A percentile compares a stretch with the other conserved stretches of the same genome.
These are phyloP conservation scores for Congeria kusceri DNA, from an alignment of 2,888 invertebrate species.

Conservation along the genomic window DNA sequence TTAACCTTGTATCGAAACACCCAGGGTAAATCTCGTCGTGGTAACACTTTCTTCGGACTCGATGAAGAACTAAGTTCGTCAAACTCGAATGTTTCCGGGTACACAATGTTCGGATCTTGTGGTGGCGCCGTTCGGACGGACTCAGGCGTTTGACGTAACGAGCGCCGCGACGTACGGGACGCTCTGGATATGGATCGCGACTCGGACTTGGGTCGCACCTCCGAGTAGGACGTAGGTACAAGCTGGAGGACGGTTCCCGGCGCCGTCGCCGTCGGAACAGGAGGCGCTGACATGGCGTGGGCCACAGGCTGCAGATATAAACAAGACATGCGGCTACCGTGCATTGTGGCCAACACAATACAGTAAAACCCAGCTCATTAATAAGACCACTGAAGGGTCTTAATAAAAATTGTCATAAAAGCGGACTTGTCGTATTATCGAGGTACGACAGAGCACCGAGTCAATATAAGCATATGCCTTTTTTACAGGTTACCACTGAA, in stretches of 20 bases:
- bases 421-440: too few relatives aligned
- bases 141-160: slow-evolving; percentile 68
- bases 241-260: slow-evolving; percentile 56
- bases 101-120: slow-evolving; percentile 57
- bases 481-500: too few relatives aligned
- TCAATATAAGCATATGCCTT: too few relatives aligned
- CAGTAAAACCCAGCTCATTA: too few relatives aligned
- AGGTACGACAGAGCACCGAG: too few relatives aligned
- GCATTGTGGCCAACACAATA: too few relatives aligned
- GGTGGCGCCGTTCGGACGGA: slow-evolving; percentile 65
- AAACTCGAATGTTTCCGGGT: slow-evolving; percentile 70
- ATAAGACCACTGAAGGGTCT: too few relatives aligned
- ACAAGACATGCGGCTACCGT: too few relatives aligned
- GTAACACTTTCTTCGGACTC: slow-evolving; percentile 70
- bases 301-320: not conserved
- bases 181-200: slow-evolving; percentile 50
- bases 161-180: slow-evolving; percentile 44
- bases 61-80: slow-evolving; percentile 75
- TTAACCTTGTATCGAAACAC: slow-evolving; percentile 81
- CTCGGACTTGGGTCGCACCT: slow-evolving; percentile 64
- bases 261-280: slow-evolving; percentile 2
- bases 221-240: slow-evolving; percentile 66
- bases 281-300: slow-evolving; percentile 5
- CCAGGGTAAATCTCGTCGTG: slow-evolving; percentile 76
- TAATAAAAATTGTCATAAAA: too few relatives aligned